Base-by-base conservation (phyloP, 2,888 invertebrate species). In the Microplitis deprimator region DNA sequence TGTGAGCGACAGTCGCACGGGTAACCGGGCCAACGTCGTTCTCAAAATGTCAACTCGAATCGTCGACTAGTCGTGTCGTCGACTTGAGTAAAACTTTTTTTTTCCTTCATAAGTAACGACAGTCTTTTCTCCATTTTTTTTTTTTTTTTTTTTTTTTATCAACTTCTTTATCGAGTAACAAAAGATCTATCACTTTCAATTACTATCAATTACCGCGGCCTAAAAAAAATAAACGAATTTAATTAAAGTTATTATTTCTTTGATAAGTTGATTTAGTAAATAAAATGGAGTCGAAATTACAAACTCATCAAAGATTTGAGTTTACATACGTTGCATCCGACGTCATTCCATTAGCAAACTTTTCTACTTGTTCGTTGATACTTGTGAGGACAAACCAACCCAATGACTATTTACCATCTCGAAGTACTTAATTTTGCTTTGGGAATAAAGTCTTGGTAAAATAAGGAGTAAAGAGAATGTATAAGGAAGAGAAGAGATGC, bases 351-450 rank as follows among this genome's bases (percentile, higher is more conserved):
- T 68, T 68, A 38, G 17, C 10, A 38, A 65, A 65, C 29, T 65
- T 65, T 65, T 20, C 29, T 29, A 65, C 65, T 65, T 10, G 16
- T 62, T 62, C 29, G 38, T 29, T 7, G 29, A 65, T 29, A 65
- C 65, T 38, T 29, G 20, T 29, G 38, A 29, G 65, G 65, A 65
- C 65, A 29, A 29, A 65, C 65, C 65, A 65, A 20, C 13, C 65
- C 65, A 29, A 65, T 70, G 59, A 64, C 62, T 72, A 72, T 72
- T 72, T 62, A 62, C 70, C 59, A 68, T 20, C 59, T 38, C 17
- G 83, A 83, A 83, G 85, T 87, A 88, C 87, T 89, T 87, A 87
- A 89, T 87, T 89, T 87, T 87, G 81, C 86, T 84, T 85, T 85
- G 82, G 84, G 83, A 87, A 88, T 88, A 85, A 88, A 88, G 87